phyloP scores from a whole-genome alignment of 1,140 invertebrate genomes.

The Stegodyphus mimosarum region DNA sequence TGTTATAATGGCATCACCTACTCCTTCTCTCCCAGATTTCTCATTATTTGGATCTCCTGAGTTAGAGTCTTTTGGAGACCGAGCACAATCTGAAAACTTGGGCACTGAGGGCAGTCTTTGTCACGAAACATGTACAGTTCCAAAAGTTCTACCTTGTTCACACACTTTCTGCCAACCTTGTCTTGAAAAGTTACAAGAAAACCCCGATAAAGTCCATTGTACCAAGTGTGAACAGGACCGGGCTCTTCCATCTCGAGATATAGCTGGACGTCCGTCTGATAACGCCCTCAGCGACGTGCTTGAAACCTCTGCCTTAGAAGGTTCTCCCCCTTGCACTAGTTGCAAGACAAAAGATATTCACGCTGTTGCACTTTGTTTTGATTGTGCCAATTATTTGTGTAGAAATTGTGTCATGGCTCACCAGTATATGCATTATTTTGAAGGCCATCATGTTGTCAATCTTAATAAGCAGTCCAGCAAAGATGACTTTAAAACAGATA shows the following conservation, averaged over 20 bases:
- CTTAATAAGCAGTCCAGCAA: constrained; percentile 81
- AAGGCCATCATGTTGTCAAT: constrained; percentile 93
- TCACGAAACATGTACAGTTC: constrained; percentile 79
- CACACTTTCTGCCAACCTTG: constrained; percentile 85
- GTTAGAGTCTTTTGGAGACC: constrained; percentile 51
- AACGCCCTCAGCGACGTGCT: constrained; percentile 74
- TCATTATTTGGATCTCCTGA: constrained; percentile 56
- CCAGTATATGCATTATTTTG: constrained; percentile 98
- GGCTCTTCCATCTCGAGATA: constrained; percentile 70
- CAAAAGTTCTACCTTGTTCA: constrained; percentile 82
- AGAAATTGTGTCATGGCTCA: constrained; percentile 97
- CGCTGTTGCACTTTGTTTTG: constrained; percentile 88
- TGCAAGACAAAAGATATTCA: constrained; percentile 87
- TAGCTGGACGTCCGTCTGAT: constrained; percentile 77
- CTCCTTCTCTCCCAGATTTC: constrained; percentile 58
- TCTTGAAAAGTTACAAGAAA: constrained; percentile 74
- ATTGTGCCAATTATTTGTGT: constrained; percentile 95
- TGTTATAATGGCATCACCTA: constrained; percentile 61
- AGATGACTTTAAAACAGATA: constrained; percentile 72
- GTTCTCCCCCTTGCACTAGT: constrained; percentile 76
- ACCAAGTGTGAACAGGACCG: constrained; percentile 83
- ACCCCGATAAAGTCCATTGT: constrained; percentile 82
- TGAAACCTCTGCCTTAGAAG: constrained; percentile 65
- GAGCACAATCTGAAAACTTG: constrained; percentile 53
- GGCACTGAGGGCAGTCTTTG: constrained; percentile 81